A percentile compares a stretch with the other conserved stretches of the same genome.
Conservation (phyloP, 2,113 vertebrate species). For the Eubucco bourcierii region DNA sequence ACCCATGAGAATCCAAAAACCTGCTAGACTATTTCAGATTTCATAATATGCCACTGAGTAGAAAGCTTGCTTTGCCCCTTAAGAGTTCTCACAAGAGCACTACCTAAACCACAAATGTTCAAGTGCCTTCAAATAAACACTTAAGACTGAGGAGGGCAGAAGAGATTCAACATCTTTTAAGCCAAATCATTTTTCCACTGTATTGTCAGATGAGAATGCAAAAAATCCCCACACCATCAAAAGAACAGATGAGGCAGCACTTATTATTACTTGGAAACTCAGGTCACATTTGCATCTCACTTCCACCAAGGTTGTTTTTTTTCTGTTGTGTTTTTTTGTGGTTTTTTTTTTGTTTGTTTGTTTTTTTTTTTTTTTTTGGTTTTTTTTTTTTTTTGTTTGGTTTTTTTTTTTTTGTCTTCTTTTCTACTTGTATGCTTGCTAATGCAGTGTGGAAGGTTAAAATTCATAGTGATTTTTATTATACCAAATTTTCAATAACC, state of each 20-base stretch:
- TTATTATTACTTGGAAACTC: not conserved
- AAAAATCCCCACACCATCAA: not conserved
- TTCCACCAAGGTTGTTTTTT: not conserved
- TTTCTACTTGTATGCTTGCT: not conserved
- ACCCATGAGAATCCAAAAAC: not conserved
- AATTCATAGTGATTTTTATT: constrained; percentile 20
- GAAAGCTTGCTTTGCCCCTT: not conserved
- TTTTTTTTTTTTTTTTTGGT: not conserved
- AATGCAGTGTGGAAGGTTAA: not conserved
- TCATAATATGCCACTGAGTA: not conserved
- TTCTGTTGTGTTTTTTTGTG: too few relatives aligned
- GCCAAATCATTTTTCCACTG: not conserved
- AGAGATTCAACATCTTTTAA: constrained; percentile 38
- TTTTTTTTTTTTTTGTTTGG: not conserved
- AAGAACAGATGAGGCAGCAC: constrained; percentile 56
- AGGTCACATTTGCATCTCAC: constrained; percentile 2
- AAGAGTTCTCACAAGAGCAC: not conserved
- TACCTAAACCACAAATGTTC: not conserved
- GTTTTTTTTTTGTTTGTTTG: not conserved
- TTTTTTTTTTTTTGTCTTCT: not conserved
- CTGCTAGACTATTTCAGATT: not conserved
- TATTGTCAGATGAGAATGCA: constrained; percentile 9
- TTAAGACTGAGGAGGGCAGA: constrained; percentile 47
- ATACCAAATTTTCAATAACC: not conserved
- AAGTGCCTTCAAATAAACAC: not conserved